Conservation (phyloP, 1,140 invertebrate genomes). For the Limonius californicus region DNA sequence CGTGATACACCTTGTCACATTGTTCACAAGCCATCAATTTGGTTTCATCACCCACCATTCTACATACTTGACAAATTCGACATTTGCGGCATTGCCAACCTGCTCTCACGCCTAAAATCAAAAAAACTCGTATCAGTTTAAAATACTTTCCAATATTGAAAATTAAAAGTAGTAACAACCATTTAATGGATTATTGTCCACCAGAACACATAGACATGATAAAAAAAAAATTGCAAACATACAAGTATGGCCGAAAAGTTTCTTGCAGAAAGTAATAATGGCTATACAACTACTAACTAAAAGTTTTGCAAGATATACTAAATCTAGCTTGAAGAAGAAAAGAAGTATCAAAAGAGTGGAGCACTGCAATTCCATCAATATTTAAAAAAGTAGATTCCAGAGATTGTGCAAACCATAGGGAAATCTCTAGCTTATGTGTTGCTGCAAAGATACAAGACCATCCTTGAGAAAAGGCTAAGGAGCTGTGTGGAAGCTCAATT, state of each 20-base stretch:
- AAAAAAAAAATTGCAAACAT: too few species aligned
- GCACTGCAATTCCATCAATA: too few species aligned
- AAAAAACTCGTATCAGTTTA: neutral
- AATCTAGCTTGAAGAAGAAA: too few species aligned
- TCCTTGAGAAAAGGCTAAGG: too few species aligned
- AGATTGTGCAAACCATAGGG: too few species aligned
- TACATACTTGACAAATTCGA: conserved; percentile 89
- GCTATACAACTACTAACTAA: neutral
- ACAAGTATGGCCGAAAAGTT: too few species aligned
- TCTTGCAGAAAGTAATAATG: neutral
- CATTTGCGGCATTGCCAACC: conserved; percentile 96
- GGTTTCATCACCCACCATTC: conserved; percentile 61
- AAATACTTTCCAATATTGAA: neutral
- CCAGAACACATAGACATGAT: neutral
- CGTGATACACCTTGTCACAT: conserved; percentile 96
- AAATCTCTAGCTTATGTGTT: too few species aligned
- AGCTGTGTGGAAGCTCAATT: too few species aligned
- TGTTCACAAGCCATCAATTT: conserved; percentile 85
- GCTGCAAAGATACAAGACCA: too few species aligned
- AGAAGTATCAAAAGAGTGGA: too few species aligned
- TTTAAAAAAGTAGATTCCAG: too few species aligned
- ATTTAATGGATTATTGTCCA: neutral
- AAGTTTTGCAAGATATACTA: too few species aligned
- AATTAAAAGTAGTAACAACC: neutral
- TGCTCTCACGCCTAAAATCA: conserved; percentile 65